These are phyloP conservation scores for Rotaria socialis DNA, from an alignment of 2,888 invertebrate genomes.

Conservation along the genomic window DNA sequence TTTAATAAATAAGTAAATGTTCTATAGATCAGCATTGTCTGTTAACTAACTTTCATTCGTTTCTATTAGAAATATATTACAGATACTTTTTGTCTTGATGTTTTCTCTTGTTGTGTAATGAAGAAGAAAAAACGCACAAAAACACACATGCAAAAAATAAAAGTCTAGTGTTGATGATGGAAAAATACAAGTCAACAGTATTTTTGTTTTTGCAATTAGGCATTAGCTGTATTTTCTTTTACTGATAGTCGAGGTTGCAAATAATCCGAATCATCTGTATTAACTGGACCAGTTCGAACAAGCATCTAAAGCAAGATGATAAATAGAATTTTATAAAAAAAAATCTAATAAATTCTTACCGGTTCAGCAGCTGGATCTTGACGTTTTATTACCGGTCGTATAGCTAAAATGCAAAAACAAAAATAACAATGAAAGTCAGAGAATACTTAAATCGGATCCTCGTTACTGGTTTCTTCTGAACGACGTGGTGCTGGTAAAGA, in stretches of 20 bases:
- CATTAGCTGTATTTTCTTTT: background rate
- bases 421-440: background rate
- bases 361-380: background rate
- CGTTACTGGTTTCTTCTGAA: no score
- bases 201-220: background rate
- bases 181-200: background rate
- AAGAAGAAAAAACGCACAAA: background rate
- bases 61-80: background rate
- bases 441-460: no score
- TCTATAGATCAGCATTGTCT: background rate
- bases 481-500: background rate
- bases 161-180: no score
- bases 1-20: background rate
- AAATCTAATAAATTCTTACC: background rate
- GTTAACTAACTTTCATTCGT: background rate
- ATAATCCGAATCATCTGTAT: background rate
- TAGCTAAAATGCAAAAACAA: background rate
- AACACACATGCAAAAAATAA: background rate
- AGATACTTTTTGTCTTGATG: background rate
- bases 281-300: background rate
- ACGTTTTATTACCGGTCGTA: background rate
- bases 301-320: background rate
- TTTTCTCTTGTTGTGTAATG: background rate
- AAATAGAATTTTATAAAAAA: background rate
- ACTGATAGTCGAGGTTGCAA: background rate